Evolutionary conservation across 1,140 invertebrate species (phyloP).

Genomic region (Lanistes nyassanus): DNA sequence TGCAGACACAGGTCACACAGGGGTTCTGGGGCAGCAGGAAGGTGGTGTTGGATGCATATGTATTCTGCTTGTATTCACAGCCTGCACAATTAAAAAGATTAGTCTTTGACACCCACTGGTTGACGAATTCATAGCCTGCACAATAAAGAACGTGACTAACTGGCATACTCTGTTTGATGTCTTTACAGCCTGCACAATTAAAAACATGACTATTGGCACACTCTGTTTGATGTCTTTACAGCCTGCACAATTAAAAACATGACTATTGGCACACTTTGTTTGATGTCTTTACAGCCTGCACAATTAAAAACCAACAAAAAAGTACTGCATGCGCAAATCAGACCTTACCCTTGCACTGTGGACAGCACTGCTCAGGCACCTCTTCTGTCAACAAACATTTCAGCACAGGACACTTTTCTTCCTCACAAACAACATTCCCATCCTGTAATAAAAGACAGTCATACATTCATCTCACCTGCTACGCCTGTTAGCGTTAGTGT

Average conservation of each 20-base stretch:
- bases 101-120: background rate
- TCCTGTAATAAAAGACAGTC: slow-evolving; percentile 72
- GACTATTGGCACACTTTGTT: too few relatives aligned
- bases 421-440: slow-evolving; percentile 78
- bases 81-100: slow-evolving; percentile 68
- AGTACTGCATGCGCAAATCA: background rate
- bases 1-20: slow-evolving; percentile 77
- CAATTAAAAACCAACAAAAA: too few relatives aligned
- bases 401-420: slow-evolving; percentile 74
- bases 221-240: too few relatives aligned
- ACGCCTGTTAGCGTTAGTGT: too few relatives aligned
- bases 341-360: slow-evolving; percentile 50
- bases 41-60: slow-evolving; percentile 79
- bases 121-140: too few relatives aligned
- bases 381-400: slow-evolving; percentile 46
- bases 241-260: too few relatives aligned
- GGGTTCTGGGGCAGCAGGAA: slow-evolving; percentile 79
- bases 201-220: too few relatives aligned
- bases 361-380: slow-evolving; percentile 54
- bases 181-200: too few relatives aligned
- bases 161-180: too few relatives aligned
- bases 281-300: too few relatives aligned
- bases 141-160: too few relatives aligned
- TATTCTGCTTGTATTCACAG: slow-evolving; percentile 78
- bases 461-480: background rate